Evolutionary conservation across 2,113 vertebrate species (phyloP).

Genomic region (Antennarius striatus): DNA sequence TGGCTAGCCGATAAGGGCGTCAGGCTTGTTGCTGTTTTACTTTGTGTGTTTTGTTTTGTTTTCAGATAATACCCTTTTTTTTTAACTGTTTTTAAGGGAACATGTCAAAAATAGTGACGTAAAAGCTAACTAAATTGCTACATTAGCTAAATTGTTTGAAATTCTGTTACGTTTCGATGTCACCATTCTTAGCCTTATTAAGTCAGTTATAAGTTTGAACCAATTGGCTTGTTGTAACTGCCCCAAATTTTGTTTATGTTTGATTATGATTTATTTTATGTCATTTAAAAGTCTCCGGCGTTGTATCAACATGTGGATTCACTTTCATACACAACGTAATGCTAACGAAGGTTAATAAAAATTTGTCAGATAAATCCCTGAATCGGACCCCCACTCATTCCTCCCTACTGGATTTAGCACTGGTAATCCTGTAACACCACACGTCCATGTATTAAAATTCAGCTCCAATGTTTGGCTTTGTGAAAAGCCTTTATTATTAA

Average conservation of each 20-base stretch:
- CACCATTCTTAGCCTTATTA: neutral
- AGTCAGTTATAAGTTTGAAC: neutral
- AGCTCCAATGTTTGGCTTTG: conserved; percentile 65
- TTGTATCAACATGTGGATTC: neutral
- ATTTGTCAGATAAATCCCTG: neutral
- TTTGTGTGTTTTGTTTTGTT: too few species aligned
- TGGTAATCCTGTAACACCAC: conserved; percentile 42
- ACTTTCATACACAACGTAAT: neutral
- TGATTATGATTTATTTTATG: too few species aligned
- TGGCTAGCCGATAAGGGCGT: too few species aligned
- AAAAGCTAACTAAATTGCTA: too few species aligned
- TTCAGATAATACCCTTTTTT: too few species aligned
- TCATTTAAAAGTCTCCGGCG: neutral
- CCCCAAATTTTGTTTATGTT: too few species aligned
- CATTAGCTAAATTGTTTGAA: too few species aligned
- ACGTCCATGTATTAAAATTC: conserved; percentile 54
- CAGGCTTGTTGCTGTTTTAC: too few species aligned
- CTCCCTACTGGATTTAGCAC: conserved; percentile 32
- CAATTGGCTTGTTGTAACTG: too few species aligned
- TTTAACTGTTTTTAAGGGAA: too few species aligned
- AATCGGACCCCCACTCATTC: neutral
- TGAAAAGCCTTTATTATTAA: conserved; percentile 65
- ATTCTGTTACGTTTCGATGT: too few species aligned
- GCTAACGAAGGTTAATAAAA: neutral
- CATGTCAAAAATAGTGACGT: too few species aligned